phyloP scores from a whole-genome alignment of 1,140 invertebrate species.

The Drosophila parvula region DNA sequence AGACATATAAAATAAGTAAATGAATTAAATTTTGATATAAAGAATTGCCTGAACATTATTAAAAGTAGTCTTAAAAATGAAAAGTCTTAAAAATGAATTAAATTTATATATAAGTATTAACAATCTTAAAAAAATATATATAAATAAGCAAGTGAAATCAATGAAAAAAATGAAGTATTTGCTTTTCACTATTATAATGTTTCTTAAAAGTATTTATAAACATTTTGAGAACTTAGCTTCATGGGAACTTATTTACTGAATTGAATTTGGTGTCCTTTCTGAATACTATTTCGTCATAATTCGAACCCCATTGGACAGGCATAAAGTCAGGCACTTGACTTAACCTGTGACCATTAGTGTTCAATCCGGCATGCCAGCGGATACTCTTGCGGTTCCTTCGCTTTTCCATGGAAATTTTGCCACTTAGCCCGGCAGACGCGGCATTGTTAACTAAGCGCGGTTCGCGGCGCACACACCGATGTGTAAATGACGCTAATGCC shows the following conservation, averaged over 20 bases:
- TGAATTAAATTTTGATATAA: too few relatives aligned
- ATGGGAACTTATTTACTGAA: too few relatives aligned
- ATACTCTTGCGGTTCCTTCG: slow-evolving; percentile 57
- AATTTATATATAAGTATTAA: too few relatives aligned
- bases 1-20: not conserved
- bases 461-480: slow-evolving; percentile 40
- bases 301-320: slow-evolving; percentile 8
- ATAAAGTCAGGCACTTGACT: slow-evolving; percentile 17
- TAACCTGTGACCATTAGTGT: slow-evolving; percentile 31
- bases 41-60: too few relatives aligned
- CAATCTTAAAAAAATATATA: too few relatives aligned
- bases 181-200: not conserved
- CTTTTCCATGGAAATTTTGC: slow-evolving; percentile 72
- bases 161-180: too few relatives aligned
- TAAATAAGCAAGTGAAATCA: too few relatives aligned
- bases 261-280: not conserved
- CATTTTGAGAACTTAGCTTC: not conserved
- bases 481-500: slow-evolving; percentile 72
- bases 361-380: slow-evolving; percentile 31
- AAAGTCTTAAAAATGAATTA: too few relatives aligned
- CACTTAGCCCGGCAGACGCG: slow-evolving; percentile 46
- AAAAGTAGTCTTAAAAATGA: too few relatives aligned
- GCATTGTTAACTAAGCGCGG: slow-evolving; percentile 58
- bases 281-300: not conserved
- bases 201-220: not conserved